Base-by-base conservation (phyloP, 2,888 invertebrate species). In the Alviniconcha strummeri region DNA sequence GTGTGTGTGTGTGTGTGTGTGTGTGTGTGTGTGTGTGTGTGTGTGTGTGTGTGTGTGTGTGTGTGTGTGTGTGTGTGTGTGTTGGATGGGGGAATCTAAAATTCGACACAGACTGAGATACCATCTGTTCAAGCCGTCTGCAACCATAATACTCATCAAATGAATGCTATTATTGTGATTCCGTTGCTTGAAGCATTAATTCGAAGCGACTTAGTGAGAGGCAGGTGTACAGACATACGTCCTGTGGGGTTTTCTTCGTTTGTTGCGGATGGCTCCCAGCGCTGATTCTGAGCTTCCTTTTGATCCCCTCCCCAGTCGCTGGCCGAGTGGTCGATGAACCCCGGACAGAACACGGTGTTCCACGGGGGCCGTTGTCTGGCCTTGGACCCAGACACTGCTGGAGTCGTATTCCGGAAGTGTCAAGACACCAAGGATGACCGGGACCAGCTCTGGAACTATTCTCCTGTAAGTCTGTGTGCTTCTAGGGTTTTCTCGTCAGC, bases 41-140 rank as follows among this genome's bases (percentile, higher is more conserved):
- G 69, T 69, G 69, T 69, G 69, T 69, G 69, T 69, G 69, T 69
- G 69, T 69, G n/a, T 69, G 69, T n/a, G 69, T 69, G 69, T 69
- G 69, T 69, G n/a, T 69, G 69, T 69, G 69, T 69, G 69, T 69
- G 69, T 69, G 69, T 69, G 69, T 69, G n/a, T 69, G 69, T 69
- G 69, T 64, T 36, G 36, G 36, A 36, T 36, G 36, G 36, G 36
- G 36, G 36, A 36, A 36, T 36, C 36, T 36, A 3, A 36, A 36
- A 36, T 36, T 36, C 36, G 36, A 36, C 36, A 36, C 36, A 36
- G 36, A 36, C 36, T 36, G 36, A 36, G 36, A 36, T 36, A 3
- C 36, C 36, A 36, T 36, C 36, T 36, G 36, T 36, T 36, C 36
- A 36, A 36, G 36, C 36, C 36, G 0, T 36, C 36, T 36, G 36